phyloP scores from a whole-genome alignment of 1,140 invertebrate species.

The Ceratosolen fusciceps region DNA sequence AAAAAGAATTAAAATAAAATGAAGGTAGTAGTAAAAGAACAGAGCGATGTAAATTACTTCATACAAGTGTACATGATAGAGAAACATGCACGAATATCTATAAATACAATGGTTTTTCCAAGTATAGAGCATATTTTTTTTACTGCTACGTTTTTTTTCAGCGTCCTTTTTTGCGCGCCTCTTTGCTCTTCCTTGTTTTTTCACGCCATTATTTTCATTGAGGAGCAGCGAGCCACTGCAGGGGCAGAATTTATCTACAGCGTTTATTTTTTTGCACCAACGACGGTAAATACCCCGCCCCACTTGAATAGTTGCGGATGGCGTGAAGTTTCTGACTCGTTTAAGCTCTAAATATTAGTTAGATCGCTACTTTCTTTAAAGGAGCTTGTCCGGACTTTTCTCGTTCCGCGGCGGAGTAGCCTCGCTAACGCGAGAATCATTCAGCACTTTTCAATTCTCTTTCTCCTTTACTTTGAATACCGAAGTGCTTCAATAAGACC shows the following conservation, averaged over 20 bases:
- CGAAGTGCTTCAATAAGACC: too few relatives aligned
- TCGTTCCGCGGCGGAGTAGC: too few relatives aligned
- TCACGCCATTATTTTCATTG: background rate
- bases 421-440: too few relatives aligned
- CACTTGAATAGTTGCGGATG: background rate
- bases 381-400: too few relatives aligned
- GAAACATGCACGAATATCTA: background rate
- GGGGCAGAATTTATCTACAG: slow-evolving; percentile 16
- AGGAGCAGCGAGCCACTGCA: background rate
- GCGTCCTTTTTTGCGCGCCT: background rate
- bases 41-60: background rate
- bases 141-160: background rate
- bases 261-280: background rate
- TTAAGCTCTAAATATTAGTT: slow-evolving; percentile 12
- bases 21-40: too few relatives aligned
- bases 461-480: too few relatives aligned
- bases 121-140: background rate
- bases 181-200: background rate
- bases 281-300: slow-evolving; percentile 18
- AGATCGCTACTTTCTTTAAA: too few relatives aligned
- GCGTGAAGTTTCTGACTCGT: background rate
- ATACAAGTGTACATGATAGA: background rate
- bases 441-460: too few relatives aligned
- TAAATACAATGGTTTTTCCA: slow-evolving; percentile 6
- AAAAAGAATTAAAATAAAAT: too few relatives aligned